Conservation (phyloP, 2,113 vertebrate genomes). For the Urocitellus parryii region DNA sequence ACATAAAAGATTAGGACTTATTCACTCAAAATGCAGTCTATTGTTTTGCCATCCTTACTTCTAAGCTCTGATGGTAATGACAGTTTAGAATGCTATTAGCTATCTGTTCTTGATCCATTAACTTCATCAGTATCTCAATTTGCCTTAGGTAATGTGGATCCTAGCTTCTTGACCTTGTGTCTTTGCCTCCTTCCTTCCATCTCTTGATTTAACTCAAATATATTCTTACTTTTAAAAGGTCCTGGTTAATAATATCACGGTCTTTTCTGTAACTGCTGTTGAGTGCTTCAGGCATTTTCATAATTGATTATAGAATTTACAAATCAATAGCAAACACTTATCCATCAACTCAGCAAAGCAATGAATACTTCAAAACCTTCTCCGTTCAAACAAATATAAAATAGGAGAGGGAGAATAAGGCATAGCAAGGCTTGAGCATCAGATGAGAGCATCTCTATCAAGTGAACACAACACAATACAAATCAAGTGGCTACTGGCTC, state of each 20-base stretch:
- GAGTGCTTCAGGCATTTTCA: not conserved
- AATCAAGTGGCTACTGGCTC: not conserved
- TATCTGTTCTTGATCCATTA: not conserved
- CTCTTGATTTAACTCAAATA: not conserved
- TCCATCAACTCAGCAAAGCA: not conserved
- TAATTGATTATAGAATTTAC: not conserved
- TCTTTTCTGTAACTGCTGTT: not conserved
- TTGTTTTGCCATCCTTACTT: fast-evolving
- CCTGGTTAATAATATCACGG: not conserved
- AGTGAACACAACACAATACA: not conserved
- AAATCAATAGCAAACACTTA: not conserved
- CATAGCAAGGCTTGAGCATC: too few species aligned
- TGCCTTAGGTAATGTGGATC: not conserved
- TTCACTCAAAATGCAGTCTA: not conserved
- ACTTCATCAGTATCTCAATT: fast-evolving
- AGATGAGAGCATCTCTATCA: not conserved
- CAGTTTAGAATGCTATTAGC: not conserved
- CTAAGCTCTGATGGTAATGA: too few species aligned
- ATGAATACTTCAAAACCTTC: not conserved
- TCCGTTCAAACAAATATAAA: not conserved
- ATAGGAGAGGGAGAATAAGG: not conserved
- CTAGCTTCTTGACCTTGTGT: not conserved
- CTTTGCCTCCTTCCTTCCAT: fast-evolving
- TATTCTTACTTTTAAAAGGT: not conserved
- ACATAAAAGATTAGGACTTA: not conserved